Evolutionary conservation across 2,888 invertebrate genomes (phyloP).

Genomic region (Orthosia gracilis): DNA sequence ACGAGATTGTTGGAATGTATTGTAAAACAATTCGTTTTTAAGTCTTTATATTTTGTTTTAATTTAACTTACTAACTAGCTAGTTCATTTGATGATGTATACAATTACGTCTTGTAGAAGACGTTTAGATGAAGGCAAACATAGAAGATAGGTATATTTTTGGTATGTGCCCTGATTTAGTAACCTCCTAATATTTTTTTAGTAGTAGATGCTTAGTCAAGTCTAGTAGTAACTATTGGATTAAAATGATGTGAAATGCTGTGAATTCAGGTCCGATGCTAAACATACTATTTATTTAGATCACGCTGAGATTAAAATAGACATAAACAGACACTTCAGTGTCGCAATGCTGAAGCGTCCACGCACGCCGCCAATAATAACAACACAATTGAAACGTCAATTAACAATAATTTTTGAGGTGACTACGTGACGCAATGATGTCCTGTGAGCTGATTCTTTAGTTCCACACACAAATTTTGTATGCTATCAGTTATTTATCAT

Average conservation of each 20-base stretch:
- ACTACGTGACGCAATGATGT: slow-evolving; percentile 39
- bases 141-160: not conserved
- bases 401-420: slow-evolving; percentile 47
- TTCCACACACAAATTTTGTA: slow-evolving; percentile 2
- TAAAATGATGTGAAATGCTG: not conserved
- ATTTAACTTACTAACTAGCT: not conserved
- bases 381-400: slow-evolving; percentile 54
- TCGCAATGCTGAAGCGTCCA: slow-evolving; percentile 37
- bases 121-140: not conserved
- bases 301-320: slow-evolving; percentile 15
- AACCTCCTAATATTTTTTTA: not conserved
- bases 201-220: no score
- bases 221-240: slow-evolving; percentile 1
- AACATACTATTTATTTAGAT: slow-evolving; percentile 17
- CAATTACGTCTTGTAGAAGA: not conserved
- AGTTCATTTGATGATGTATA: not conserved
- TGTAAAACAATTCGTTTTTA: slow-evolving; percentile 1
- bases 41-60: not conserved
- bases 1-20: slow-evolving; percentile 20
- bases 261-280: not conserved
- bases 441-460: slow-evolving; percentile 19
- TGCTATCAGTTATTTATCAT: not conserved
- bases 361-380: slow-evolving; percentile 40
- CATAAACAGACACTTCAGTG: slow-evolving; percentile 27
- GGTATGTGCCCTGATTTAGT: not conserved